These are phyloP conservation scores for Smittia aterrima DNA, from an alignment of 2,888 invertebrate genomes.

Conservation along the genomic window DNA sequence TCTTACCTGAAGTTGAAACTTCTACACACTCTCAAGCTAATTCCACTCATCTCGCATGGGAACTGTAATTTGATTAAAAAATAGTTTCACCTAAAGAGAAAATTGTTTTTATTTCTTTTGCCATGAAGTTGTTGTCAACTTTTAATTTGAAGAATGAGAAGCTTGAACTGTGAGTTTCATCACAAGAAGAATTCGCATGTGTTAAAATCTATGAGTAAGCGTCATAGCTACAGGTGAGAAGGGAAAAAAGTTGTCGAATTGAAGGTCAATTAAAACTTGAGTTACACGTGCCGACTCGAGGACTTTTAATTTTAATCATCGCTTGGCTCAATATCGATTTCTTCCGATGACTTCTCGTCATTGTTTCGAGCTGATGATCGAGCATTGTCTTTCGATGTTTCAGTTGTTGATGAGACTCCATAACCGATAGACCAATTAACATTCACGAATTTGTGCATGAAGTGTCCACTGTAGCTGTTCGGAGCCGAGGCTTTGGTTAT, in stretches of 20 bases:
- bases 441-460: neutral
- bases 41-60: neutral
- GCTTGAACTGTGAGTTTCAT: neutral
- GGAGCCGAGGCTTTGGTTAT: neutral
- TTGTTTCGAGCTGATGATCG: too few relatives aligned
- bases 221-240: neutral
- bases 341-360: too few relatives aligned
- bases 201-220: neutral
- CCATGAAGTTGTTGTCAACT: neutral
- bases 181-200: neutral
- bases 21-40: neutral
- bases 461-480: neutral
- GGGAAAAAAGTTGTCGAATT: neutral
- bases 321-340: neutral
- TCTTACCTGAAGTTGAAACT: neutral
- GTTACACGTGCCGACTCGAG: neutral
- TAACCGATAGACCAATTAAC: neutral
- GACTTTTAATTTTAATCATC: neutral
- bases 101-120: conserved; percentile 11
- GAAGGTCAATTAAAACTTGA: neutral
- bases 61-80: conserved; percentile 9
- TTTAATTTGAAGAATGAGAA: conserved; percentile 5
- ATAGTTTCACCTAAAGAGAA: neutral
- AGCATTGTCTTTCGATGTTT: too few relatives aligned
- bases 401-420: neutral